Evolutionary conservation across 2,888 invertebrate genomes (phyloP), one percentile per base, ranked within the genome.

Genomic region (Phengaris arion): DNA sequence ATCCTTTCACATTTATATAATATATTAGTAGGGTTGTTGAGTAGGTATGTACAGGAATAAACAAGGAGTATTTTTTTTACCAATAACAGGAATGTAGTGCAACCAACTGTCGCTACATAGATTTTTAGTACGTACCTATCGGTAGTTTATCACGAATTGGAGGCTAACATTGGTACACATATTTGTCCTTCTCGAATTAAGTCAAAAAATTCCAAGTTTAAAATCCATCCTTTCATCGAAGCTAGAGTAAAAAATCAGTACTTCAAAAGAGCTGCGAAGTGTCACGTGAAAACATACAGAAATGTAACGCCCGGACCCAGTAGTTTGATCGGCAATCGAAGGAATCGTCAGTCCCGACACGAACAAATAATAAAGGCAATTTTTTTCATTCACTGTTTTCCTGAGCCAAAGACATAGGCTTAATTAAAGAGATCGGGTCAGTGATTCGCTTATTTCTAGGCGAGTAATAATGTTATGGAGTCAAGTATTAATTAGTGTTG

Each of bases 241-340:
- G 35, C 35, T 35, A 35, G 35, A 35, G 15, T 15, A 59, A 59
- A 64, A 64, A 45, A 35, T 64, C 64, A 13, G 35, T 35, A 64
- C 45, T 13, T 64, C 45, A 48, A 69, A 68, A n/a, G 48, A n/a
- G 13, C n/a, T 48, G 15, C 48, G 9, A 69, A 69, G 48, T 69
- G 48, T 48, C 69, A n/a, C 69, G 48, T 69, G 15, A n/a, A 15
- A 69, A 69, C 69, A 69, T 69, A 69, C n/a, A 15, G 48, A 48
- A 48, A 7, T 13, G 69, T 48, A 48, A 69, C 69, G 15, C 5
- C 69, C 48, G n/a, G 46, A 48, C 48, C 69, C 48, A 48, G 48
- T 69, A 69, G 69, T 69, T 69, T 69, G 48, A 69, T 69, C 69
- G 69, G 10, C 69, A 59, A 69, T 69, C n/a, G 69, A 69, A 15